Percentiles rank a stretch among this genome's conserved stretches.
phyloP scores from a whole-genome alignment of 2,888 invertebrate genomes.

The Drosophila nr. medialis region DNA sequence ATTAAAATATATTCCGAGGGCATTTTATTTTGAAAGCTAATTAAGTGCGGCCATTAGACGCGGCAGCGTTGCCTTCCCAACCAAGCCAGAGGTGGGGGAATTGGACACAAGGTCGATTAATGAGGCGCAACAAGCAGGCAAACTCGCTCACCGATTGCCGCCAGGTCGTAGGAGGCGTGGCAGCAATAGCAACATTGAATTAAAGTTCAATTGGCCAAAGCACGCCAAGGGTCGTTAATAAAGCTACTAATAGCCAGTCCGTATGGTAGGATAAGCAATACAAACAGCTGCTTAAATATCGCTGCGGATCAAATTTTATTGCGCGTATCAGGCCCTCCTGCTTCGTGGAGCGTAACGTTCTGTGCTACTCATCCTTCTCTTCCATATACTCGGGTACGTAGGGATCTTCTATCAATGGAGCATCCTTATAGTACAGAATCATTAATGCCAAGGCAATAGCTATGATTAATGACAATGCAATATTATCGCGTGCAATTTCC shows the following conservation, averaged over 20 bases:
- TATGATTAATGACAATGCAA: slow-evolving; percentile 29
- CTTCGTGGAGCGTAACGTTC: neutral
- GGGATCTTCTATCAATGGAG: slow-evolving; percentile 14
- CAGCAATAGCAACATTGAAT: slow-evolving; percentile 47
- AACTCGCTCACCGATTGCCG: slow-evolving; percentile 8
- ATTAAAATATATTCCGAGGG: slow-evolving; percentile 62
- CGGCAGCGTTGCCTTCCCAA: slow-evolving; percentile 24
- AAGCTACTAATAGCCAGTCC: slow-evolving; percentile 48
- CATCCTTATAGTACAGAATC: slow-evolving; percentile 10
- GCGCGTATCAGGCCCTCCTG: slow-evolving; percentile 8
- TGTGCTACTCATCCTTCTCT: neutral
- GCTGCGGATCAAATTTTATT: slow-evolving; percentile 32
- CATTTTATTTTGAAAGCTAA: slow-evolving; percentile 70
- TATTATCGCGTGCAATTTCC: slow-evolving; percentile 59
- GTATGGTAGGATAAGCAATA: slow-evolving; percentile 13
- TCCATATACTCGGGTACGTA: slow-evolving; percentile 27
- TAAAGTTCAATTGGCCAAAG: slow-evolving; percentile 70
- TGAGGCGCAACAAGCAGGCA: slow-evolving; percentile 66
- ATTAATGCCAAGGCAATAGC: slow-evolving; percentile 28
- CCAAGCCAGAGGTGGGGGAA: neutral
- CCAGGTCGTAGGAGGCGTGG: slow-evolving; percentile 21
- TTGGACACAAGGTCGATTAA: slow-evolving; percentile 53
- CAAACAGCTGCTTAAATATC: slow-evolving; percentile 25
- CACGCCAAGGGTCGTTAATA: slow-evolving; percentile 61
- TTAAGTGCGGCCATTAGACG: slow-evolving; percentile 64